Base-by-base conservation (phyloP, 2,888 invertebrate genomes). In the Galerucella calmariensis region DNA sequence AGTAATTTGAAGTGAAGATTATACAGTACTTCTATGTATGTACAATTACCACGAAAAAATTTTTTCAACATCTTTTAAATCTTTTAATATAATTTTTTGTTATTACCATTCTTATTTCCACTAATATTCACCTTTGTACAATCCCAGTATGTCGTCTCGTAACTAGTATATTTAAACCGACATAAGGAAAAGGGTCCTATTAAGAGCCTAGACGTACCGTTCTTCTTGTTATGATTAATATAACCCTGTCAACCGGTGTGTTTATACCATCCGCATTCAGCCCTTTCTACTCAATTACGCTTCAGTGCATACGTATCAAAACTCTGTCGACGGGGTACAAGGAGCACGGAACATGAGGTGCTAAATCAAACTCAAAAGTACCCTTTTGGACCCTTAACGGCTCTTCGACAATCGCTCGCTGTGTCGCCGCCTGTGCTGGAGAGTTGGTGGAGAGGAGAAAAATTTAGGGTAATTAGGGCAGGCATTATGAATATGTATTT, bases 261-360 rank as follows among this genome's bases (percentile, higher is more conserved):
- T 86, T 85, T 86, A 85, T 85, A 78, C 82, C 77, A 81, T 83
- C 79, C 83, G 85, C 76, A 81, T 83, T 79, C 83, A 85, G 85
- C 84, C 84, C 86, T 86, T 86, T 86, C 85, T 65, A 85, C 85
- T 80, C 81, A 78, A 81, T 82, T 84, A 87, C 87, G 85, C 85
- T 83, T 87, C 87, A 83, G 76, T 86, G 87, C 85, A 85, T 87
- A 85, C 87, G 86, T 87, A 88, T 87, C 87, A 87, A 86, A 88
- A 87, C 87, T 87, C 85, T 84, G 81, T 84, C 73, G 83, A 83
- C 85, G 81, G 84, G 85, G 82, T 69, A 78, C 77, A 76, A 76
- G 77, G 74, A 79, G 75, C 80, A 72, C 74, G 73, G 75, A 78
- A 73, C 79, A 76, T 75, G 78, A 79, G 78, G 77, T 77, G 78